phyloP scores from a whole-genome alignment of 1,140 invertebrate genomes.

The Pachypsylla venusta region DNA sequence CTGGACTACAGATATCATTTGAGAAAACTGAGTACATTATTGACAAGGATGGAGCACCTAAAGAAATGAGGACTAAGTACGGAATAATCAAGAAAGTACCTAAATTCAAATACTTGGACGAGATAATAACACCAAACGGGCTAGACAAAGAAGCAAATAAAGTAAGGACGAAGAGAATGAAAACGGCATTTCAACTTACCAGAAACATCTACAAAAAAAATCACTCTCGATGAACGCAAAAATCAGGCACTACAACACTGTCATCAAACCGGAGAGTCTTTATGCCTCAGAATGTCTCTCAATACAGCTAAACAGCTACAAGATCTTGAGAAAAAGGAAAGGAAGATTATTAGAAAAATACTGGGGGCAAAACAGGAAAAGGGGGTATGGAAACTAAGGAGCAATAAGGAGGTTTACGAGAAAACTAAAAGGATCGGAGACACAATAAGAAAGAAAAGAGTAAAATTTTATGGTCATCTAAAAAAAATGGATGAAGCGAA shows the following conservation, averaged over 20 bases:
- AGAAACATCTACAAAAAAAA: constrained; percentile 13
- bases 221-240: constrained; percentile 10
- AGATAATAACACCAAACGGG: neutral
- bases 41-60: neutral
- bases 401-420: neutral
- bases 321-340: neutral
- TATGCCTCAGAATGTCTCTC: constrained; percentile 12
- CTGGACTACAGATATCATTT: constrained; percentile 6
- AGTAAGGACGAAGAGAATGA: neutral
- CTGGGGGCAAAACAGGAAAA: constrained; percentile 9
- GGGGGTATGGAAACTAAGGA: constrained; percentile 9
- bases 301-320: neutral
- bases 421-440: constrained; percentile 9
- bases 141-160: constrained; percentile 1
- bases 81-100: neutral
- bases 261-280: constrained; percentile 13
- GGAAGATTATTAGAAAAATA: constrained; percentile 5
- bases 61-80: constrained; percentile 5
- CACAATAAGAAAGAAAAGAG: constrained; percentile 13
- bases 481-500: constrained; percentile 8
- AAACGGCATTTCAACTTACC: neutral
- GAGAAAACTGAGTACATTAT: constrained; percentile 54
- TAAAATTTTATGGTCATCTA: constrained; percentile 3
- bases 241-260: constrained; percentile 13
- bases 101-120: constrained; percentile 3